phyloP scores from a whole-genome alignment of 1,140 invertebrate genomes.

The Drosophila sp. region DNA sequence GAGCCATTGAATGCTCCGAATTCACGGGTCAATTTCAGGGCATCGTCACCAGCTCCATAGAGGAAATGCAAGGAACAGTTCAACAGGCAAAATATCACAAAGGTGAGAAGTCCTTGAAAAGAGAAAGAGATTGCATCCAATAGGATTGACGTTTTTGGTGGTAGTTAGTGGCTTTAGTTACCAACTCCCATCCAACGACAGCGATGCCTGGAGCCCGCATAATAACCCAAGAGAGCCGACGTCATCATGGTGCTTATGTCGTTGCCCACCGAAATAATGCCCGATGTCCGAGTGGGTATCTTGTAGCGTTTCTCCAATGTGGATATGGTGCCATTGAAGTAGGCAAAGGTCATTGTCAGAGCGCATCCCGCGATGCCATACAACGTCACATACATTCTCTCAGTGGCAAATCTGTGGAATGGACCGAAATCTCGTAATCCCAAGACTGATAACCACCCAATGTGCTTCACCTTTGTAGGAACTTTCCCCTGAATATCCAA shows the following conservation, averaged over 20 bases:
- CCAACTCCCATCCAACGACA: constrained; percentile 77
- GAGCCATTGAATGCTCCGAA: constrained; percentile 76
- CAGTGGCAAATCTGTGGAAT: constrained; percentile 86
- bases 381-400: constrained; percentile 88
- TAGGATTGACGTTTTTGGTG: constrained; percentile 83
- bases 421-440: background rate
- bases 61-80: constrained; percentile 89
- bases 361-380: constrained; percentile 89
- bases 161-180: constrained; percentile 17
- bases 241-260: constrained; percentile 79
- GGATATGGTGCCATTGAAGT: constrained; percentile 90
- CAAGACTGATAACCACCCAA: background rate
- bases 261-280: constrained; percentile 89
- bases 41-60: constrained; percentile 88
- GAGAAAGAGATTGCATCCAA: constrained; percentile 54
- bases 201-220: constrained; percentile 64
- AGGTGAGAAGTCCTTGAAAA: constrained; percentile 85
- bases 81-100: constrained; percentile 88
- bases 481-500: constrained; percentile 84
- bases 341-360: constrained; percentile 88
- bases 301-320: constrained; percentile 92
- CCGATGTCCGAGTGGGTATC: constrained; percentile 89
- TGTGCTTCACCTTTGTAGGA: constrained; percentile 83
- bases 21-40: constrained; percentile 86
- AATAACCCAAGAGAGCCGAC: constrained; percentile 64